phyloP scores from a whole-genome alignment of 2,113 vertebrate species.

The Protomyctophum bolini region DNA sequence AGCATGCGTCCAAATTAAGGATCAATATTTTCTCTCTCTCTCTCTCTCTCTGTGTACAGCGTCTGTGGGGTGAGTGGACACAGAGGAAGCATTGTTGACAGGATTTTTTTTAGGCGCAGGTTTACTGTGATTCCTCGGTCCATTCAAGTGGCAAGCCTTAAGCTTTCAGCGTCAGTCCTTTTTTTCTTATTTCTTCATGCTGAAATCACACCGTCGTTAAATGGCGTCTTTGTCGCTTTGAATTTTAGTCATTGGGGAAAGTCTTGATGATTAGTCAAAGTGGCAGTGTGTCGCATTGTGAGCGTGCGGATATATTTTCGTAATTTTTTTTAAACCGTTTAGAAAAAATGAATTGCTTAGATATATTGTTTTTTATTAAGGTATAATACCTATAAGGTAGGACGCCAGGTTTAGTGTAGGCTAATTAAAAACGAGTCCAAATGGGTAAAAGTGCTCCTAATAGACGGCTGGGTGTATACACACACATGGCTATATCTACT shows the following conservation, averaged over 20 bases:
- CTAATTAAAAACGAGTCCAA: conserved; percentile 20
- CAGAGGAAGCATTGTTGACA: conserved; percentile 2
- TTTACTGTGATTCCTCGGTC: conserved; percentile 14
- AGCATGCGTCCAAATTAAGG: conserved; percentile 51
- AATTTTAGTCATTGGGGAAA: conserved; percentile 7
- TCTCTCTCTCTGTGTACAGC: conserved; percentile 31
- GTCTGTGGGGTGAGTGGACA: conserved; percentile 2
- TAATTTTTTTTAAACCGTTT: neutral
- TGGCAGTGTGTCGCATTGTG: too few relatives aligned
- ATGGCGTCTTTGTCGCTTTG: neutral
- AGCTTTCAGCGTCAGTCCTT: conserved; percentile 48
- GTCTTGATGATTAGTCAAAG: neutral
- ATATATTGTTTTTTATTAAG: neutral
- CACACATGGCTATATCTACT: conserved; percentile 8
- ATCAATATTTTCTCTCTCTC: conserved; percentile 46
- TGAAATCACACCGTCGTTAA: conserved; percentile 24
- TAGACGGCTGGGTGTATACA: conserved; percentile 15
- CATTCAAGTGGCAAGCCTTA: conserved; percentile 11
- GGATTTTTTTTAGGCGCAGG: conserved; percentile 29
- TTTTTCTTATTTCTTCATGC: conserved; percentile 22
- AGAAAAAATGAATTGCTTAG: too few relatives aligned
- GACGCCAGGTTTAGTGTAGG: conserved; percentile 42
- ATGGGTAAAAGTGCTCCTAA: conserved; percentile 6
- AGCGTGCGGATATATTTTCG: neutral
- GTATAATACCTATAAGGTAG: too few relatives aligned